These are phyloP conservation scores for Champsocephalus esox DNA, from an alignment of 2,797 vertebrate genomes.

Conservation along the genomic window DNA sequence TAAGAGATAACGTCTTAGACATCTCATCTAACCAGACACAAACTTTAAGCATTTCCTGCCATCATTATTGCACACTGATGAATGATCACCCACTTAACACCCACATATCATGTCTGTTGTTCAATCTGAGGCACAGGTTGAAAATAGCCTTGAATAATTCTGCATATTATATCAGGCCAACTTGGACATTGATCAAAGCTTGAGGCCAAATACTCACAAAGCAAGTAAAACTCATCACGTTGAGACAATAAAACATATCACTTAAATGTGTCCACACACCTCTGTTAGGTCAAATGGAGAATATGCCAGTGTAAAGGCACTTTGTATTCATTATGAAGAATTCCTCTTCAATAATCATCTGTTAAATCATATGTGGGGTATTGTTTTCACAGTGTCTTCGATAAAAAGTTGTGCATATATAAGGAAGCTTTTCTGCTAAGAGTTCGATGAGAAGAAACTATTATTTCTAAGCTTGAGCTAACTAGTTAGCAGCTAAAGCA, in stretches of 20 bases:
- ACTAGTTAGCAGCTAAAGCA: no score
- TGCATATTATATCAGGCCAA: conserved; percentile 22
- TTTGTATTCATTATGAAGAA: no score
- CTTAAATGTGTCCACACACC: neutral
- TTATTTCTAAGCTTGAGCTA: no score
- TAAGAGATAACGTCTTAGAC: conserved; percentile 10
- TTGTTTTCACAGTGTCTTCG: no score
- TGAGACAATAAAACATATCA: neutral
- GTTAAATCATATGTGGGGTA: no score
- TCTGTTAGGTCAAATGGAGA: neutral
- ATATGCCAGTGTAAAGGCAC: neutral
- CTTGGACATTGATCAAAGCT: conserved; percentile 6
- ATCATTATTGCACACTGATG: conserved; percentile 27
- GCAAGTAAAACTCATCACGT: neutral
- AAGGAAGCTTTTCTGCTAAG: no score
- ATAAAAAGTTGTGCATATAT: no score
- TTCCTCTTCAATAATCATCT: no score
- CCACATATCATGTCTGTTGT: conserved; percentile 52
- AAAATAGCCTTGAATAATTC: conserved; percentile 33
- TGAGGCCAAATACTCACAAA: neutral
- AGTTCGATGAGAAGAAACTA: no score
- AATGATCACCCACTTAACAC: conserved; percentile 61
- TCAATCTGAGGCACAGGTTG: conserved; percentile 34
- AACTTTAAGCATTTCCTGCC: conserved; percentile 18
- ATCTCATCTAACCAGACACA: conserved; percentile 19